Evolutionary conservation across 2,888 invertebrate species (phyloP), one percentile per base, ranked within the genome.

Genomic region (Phragmatobia fuliginosa): DNA sequence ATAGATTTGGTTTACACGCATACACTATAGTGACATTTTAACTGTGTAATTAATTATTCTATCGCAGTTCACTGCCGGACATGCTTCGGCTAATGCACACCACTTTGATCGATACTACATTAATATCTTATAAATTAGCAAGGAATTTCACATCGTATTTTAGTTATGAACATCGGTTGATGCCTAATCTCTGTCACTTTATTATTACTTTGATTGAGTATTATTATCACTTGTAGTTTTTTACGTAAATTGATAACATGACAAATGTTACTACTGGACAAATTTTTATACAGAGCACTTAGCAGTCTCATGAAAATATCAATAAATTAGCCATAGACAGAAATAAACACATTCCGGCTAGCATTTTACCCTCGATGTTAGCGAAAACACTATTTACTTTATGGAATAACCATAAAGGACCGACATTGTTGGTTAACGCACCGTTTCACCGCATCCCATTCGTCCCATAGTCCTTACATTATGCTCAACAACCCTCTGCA

Each of bases 381-480:
- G 52, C 31, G 41, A 62, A 70, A 77, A 76, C 68, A 76, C 77
- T 85, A 83, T 86, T 86, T 83, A 78, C 70, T 78, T 77, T 83
- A 85, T 76, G 79, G 70, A 73, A 78, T 75, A 81, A 62, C 77
- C 65, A 71, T 83, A 77, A 79, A 79, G 68, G 74, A 62, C 70
- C 71, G 70, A 70, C 78, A 76, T 75, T 84, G 76, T 79, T 77
- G 71, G 73, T 84, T 83, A 73, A 86, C 81, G 82, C 79, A 70
- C 78, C 77, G 81, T 83, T 83, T 75, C 75, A 62, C 72, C 72
- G 56, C 60, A 74, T 63, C 70, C 68, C 73, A 73, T 59, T 56
- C 56, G 68, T 67, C 64, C 67, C 61, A 49, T 62, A 52, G 38
- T 32, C 63, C 65, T 38, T 77, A 75, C 71, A 71, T 76, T 74